phyloP scores from a whole-genome alignment of 2,797 vertebrate species.

The Scyliorhinus canicula region DNA sequence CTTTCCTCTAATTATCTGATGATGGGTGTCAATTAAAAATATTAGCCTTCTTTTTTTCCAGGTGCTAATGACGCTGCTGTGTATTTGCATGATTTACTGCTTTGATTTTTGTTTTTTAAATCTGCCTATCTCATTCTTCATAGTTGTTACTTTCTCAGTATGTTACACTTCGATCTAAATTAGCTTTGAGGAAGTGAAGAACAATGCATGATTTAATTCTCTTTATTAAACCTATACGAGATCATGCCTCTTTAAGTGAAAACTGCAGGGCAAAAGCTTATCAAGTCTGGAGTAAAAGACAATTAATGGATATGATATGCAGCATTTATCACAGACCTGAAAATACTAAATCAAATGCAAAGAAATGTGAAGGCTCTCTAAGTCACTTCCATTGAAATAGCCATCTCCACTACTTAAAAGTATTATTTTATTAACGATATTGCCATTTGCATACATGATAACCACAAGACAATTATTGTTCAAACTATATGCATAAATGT shows the following conservation, averaged over 20 bases:
- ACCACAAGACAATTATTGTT: background rate
- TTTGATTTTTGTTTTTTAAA: background rate
- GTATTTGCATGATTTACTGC: background rate
- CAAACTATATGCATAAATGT: background rate
- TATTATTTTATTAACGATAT: background rate
- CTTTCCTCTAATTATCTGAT: background rate
- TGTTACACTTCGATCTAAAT: background rate
- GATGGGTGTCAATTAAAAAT: background rate
- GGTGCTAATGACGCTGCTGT: background rate
- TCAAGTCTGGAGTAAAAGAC: background rate
- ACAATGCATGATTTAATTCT: background rate
- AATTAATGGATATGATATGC: background rate
- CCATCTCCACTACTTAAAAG: background rate
- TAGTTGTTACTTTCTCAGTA: background rate
- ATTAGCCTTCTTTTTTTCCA: background rate
- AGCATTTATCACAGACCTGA: background rate
- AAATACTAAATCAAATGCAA: background rate
- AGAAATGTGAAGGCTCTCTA: background rate
- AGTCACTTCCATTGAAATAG: background rate
- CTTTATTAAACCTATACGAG: background rate
- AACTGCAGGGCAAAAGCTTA: background rate
- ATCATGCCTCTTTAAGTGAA: background rate
- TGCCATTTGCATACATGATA: background rate
- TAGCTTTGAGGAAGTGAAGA: background rate
- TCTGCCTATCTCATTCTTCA: background rate